A percentile compares a stretch with the other conserved stretches of the same genome.
phyloP scores from a whole-genome alignment of 2,113 vertebrate genomes.

The Eretmochelys imbricata region DNA sequence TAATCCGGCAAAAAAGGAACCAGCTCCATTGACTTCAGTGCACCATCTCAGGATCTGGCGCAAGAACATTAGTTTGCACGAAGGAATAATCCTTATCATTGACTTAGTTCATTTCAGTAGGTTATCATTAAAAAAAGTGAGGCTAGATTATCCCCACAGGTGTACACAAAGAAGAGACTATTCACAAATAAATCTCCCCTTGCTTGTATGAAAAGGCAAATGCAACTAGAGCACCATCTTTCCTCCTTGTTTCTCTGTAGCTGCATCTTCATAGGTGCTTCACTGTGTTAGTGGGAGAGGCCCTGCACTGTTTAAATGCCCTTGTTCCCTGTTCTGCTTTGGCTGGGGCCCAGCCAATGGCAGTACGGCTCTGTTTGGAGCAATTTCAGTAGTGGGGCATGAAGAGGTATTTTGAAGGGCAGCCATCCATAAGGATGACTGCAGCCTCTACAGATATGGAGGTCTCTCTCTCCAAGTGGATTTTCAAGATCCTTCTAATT shows the following conservation, averaged over 20 bases:
- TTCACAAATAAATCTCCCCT: background rate
- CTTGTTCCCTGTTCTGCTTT: background rate
- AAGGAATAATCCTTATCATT: background rate
- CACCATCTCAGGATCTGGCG: background rate
- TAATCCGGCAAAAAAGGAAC: background rate
- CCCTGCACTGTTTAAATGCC: rapidly evolving
- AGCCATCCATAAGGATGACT: background rate
- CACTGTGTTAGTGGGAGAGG: background rate
- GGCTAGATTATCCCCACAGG: background rate
- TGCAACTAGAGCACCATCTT: background rate
- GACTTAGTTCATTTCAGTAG: background rate
- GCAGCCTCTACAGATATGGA: background rate
- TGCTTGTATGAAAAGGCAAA: background rate
- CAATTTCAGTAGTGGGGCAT: background rate
- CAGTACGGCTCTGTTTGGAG: background rate
- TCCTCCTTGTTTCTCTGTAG: background rate
- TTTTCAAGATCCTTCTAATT: conserved; percentile 35
- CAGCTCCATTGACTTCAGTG: background rate
- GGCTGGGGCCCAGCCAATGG: background rate
- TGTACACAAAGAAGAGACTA: background rate
- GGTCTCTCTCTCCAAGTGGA: background rate
- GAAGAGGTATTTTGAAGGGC: background rate
- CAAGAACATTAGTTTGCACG: background rate
- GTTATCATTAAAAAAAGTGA: background rate
- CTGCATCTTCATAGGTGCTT: background rate